A percentile compares a stretch with the other conserved stretches of the same genome.
These are phyloP conservation scores for Sminthurinus signatus DNA, from an alignment of 1,140 invertebrate genomes.

Conservation along the genomic window DNA sequence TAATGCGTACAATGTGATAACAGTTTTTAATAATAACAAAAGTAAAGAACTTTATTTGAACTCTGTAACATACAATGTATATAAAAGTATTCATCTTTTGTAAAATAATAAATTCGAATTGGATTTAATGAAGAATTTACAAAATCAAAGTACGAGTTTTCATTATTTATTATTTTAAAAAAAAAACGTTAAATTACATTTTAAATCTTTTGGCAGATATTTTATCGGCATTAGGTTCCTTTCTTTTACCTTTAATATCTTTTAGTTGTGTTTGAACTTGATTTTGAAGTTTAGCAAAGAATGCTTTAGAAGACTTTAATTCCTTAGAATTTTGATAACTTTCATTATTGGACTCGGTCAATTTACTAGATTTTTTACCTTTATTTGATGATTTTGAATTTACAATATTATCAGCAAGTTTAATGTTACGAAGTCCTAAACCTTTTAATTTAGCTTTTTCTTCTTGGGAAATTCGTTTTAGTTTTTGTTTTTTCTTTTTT, in stretches of 20 bases:
- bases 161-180: no score
- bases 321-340: conserved; percentile 46
- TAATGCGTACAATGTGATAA: no score
- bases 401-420: conserved; percentile 52
- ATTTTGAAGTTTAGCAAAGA: conserved; percentile 75
- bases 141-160: no score
- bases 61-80: no score
- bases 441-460: conserved; percentile 50
- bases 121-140: no score
- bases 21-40: no score
- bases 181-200: no score
- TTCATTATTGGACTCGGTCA: conserved; percentile 58
- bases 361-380: conserved; percentile 39
- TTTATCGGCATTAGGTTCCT: conserved; percentile 45
- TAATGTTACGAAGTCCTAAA: conserved; percentile 54
- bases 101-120: no score
- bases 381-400: conserved; percentile 50
- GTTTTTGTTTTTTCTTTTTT: conserved; percentile 72
- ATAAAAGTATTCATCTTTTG: no score
- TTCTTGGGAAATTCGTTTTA: conserved; percentile 50
- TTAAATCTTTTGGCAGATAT: conserved; percentile 50
- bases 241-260: conserved; percentile 44
- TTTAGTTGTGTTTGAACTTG: conserved; percentile 54
- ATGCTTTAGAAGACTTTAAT: conserved; percentile 70
- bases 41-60: no score